These are phyloP conservation scores for Diploptera punctata DNA, from an alignment of 2,888 invertebrate genomes.

Conservation along the genomic window DNA sequence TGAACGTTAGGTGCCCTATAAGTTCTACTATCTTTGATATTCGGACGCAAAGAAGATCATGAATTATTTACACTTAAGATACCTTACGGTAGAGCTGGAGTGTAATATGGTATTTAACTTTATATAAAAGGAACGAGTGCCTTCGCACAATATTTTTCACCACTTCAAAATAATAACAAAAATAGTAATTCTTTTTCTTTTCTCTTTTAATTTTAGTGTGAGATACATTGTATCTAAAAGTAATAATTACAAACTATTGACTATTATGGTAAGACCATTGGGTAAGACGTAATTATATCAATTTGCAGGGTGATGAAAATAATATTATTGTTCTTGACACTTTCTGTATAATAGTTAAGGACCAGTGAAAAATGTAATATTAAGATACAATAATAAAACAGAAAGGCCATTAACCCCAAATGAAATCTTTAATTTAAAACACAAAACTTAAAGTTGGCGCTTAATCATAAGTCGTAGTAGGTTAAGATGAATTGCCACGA, in stretches of 20 bases:
- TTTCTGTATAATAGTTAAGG: conserved; percentile 24
- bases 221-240: background rate
- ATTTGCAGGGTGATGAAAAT: conserved; percentile 13
- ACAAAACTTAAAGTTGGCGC: no score
- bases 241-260: background rate
- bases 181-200: conserved; percentile 2
- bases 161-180: conserved; percentile 23
- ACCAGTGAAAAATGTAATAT: conserved; percentile 25
- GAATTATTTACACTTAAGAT: no score
- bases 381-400: conserved; percentile 19
- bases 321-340: conserved; percentile 12
- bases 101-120: conserved; percentile 11
- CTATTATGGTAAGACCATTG: background rate
- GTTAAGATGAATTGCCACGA: no score
- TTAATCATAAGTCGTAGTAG: no score
- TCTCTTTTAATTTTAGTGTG: background rate
- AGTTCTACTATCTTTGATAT: no score
- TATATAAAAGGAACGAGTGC: conserved; percentile 33
- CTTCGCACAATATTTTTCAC: conserved; percentile 39
- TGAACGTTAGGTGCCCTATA: no score
- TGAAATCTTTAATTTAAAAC: no score
- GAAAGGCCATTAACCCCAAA: background rate
- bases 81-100: background rate
- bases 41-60: no score
- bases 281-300: background rate